A percentile compares a stretch with the other conserved stretches of the same genome.
Evolutionary conservation across 1,140 invertebrate species (phyloP).

Genomic region (Drosophila punjabiensis): DNA sequence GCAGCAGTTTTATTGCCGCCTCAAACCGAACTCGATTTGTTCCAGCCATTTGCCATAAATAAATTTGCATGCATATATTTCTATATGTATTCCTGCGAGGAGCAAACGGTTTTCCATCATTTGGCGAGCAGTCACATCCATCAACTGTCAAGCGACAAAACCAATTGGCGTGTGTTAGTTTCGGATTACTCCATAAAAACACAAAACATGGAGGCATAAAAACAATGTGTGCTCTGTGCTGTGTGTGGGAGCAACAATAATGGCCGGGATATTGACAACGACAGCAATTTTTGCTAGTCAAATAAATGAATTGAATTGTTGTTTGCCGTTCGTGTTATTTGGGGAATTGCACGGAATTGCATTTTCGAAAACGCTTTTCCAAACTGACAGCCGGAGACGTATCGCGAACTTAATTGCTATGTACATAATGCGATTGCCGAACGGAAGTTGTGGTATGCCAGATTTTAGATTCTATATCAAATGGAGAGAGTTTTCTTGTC

Average conservation of each 20-base stretch:
- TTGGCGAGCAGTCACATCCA: slow-evolving; percentile 60
- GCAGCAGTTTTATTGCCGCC: slow-evolving; percentile 28
- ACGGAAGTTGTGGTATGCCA: slow-evolving; percentile 4
- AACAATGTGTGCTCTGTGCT: background rate
- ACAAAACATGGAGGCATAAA: slow-evolving; percentile 23
- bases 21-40: slow-evolving; percentile 15
- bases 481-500: background rate
- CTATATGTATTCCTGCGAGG: background rate
- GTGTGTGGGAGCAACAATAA: slow-evolving; percentile 23
- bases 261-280: slow-evolving; percentile 48
- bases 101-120: slow-evolving; percentile 23
- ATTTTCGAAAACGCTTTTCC: slow-evolving; percentile 46
- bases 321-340: slow-evolving; percentile 74
- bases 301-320: slow-evolving; percentile 79
- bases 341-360: slow-evolving; percentile 61
- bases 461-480: background rate
- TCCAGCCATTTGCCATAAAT: slow-evolving; percentile 10
- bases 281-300: slow-evolving; percentile 49
- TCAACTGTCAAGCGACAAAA: slow-evolving; percentile 76
- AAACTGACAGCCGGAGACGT: slow-evolving; percentile 33
- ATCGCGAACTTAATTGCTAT: slow-evolving; percentile 53
- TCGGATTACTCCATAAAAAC: slow-evolving; percentile 66
- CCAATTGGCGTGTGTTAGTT: slow-evolving; percentile 72
- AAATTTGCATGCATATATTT: slow-evolving; percentile 13
- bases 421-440: slow-evolving; percentile 26